Percentiles rank a stretch among this genome's conserved stretches.
phyloP scores from a whole-genome alignment of 2,888 invertebrate genomes.

The Xestia rhomboidea region DNA sequence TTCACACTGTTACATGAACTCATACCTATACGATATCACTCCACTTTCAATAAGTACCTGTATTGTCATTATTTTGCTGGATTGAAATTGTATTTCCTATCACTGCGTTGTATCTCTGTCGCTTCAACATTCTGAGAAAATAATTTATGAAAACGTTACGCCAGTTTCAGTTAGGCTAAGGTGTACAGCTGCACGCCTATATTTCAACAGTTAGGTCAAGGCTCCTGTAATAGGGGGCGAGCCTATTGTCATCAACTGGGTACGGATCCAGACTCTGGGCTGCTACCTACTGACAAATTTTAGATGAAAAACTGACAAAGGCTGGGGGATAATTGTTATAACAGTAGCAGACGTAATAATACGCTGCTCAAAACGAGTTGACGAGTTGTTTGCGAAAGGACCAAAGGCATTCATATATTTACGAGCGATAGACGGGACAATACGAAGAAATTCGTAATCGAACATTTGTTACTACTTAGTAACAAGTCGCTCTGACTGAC shows the following conservation, averaged over 20 bases:
- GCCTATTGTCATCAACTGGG: background rate
- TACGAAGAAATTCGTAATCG: no score
- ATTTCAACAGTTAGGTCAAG: background rate
- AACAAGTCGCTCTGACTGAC: background rate
- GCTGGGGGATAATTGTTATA: background rate
- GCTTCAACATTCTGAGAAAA: conserved; percentile 15
- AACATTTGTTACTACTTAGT: no score
- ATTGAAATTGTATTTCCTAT: conserved; percentile 32
- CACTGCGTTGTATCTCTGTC: background rate
- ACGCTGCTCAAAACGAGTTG: background rate
- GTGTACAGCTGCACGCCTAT: background rate
- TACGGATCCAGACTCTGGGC: background rate
- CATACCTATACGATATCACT: background rate
- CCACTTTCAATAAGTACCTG: conserved; percentile 7
- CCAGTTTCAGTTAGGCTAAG: background rate
- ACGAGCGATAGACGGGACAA: no score
- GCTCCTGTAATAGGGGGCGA: background rate
- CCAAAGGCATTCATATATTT: no score
- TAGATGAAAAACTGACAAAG: no score
- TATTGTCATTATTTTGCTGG: conserved; percentile 9
- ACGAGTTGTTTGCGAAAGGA: background rate
- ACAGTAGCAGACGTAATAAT: background rate
- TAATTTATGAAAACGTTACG: background rate
- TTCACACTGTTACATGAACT: background rate
- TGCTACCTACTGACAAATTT: background rate